Base-by-base conservation (phyloP, 1,140 invertebrate species). In the Tetramorium simillimum region DNA sequence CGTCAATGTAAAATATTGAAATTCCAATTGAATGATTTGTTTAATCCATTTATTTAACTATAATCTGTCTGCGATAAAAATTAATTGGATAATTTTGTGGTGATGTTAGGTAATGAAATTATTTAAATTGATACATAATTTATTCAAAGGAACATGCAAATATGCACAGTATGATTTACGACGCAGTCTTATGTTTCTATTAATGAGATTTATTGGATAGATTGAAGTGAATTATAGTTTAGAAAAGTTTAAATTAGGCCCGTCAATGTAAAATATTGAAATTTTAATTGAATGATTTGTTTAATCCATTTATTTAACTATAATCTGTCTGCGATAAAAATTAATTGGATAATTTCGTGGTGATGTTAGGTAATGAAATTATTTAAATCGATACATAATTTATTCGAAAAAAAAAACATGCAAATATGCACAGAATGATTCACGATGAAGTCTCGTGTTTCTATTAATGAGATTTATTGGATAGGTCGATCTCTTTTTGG, bases 401-500 rank as follows among this genome's bases (percentile, higher is more conserved):
- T 33, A 33, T 33, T 33, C 33, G 28, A 28, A 28, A 10, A 12
- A 37, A 18, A 46, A 69, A 58, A 40, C 2, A 58, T 43, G 3
- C 3, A 53, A 56, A 56, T 6, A 16, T 9, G 18, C 18, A 16
- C 3, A 37, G 37, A 4, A 5, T 53, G 16, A 73, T 62, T 14
- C 0, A 9, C 14, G 33, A 33, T 6, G 0, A 62, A 33, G 0
- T 77, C 0, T 77, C 1, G 21, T 40, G 7, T 21, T 28, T 46
- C 40, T 18, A 49, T 49, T 73, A 62, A 73, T n/a, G n/a, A 73
- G 7, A 21, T 46, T 33, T 24, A 12, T 67, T 7, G 33, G 24
- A 16, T 62, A 97, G 96, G 96, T 99, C 18, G 97, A 99, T 91
- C 89, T 96, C 51, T 97, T 98, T 92, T 95, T 99, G 7, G 95